Conservation (phyloP, 1,140 invertebrate species). For the Papilio xuthus region DNA sequence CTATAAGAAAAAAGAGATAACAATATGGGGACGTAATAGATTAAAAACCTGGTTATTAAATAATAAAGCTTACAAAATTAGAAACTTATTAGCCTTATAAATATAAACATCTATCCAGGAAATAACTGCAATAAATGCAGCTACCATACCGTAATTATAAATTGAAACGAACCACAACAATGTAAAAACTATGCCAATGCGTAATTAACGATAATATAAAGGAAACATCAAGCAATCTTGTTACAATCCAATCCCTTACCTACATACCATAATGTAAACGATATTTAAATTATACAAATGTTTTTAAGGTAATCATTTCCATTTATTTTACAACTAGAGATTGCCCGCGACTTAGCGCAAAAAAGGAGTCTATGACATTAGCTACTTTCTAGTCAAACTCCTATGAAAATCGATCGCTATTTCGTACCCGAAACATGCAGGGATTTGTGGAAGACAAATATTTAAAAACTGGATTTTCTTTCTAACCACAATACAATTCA, state of each 20-base stretch:
- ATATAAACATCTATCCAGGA: constrained; percentile 25
- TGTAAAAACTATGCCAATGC: constrained; percentile 17
- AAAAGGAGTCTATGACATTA: too few species aligned
- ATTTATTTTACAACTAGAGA: too few species aligned
- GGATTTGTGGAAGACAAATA: too few species aligned
- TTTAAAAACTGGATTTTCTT: too few species aligned
- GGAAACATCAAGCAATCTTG: not conserved
- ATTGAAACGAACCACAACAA: constrained; percentile 1
- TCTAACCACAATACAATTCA: too few species aligned
- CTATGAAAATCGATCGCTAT: too few species aligned
- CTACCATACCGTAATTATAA: constrained; percentile 30
- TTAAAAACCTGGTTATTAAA: not conserved
- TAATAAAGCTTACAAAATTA: not conserved
- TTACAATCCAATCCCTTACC: not conserved
- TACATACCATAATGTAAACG: too few species aligned
- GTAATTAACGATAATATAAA: not conserved
- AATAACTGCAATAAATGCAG: constrained; percentile 28
- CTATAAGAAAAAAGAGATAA: not conserved
- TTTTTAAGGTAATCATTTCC: too few species aligned
- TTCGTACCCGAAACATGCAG: too few species aligned
- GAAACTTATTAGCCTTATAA: constrained; percentile 24
- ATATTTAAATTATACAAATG: not conserved
- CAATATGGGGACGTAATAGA: not conserved
- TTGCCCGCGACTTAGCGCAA: too few species aligned
- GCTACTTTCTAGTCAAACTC: too few species aligned